Evolutionary conservation across 2,888 invertebrate genomes (phyloP).

Genomic region (Drosophila infuscata): DNA sequence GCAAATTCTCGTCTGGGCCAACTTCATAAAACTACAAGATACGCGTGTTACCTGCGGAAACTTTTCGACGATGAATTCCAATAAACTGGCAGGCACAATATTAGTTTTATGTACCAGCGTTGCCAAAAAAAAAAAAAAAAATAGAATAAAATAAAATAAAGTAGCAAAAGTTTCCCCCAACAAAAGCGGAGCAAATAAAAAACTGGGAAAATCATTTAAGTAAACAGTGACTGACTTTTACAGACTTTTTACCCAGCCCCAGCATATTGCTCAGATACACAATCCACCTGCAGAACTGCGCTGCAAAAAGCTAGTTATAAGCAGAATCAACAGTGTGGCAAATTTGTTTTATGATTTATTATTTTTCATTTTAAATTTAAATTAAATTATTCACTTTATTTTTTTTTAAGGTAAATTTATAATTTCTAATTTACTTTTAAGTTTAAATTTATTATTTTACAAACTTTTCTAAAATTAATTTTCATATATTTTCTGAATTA

Average conservation of each 20-base stretch:
- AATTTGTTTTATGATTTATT: background rate
- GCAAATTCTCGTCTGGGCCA: conserved; percentile 36
- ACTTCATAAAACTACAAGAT: conserved; percentile 76
- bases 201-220: conserved; percentile 76
- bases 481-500: background rate
- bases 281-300: conserved; percentile 18
- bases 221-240: conserved; percentile 75
- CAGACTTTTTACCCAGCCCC: conserved; percentile 55
- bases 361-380: background rate
- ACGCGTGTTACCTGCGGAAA: conserved; percentile 65
- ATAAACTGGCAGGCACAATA: conserved; percentile 74
- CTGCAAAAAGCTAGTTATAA: background rate
- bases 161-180: conserved; percentile 39
- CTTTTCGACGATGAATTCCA: conserved; percentile 65
- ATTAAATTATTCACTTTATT: background rate
- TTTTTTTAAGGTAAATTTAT: background rate
- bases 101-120: conserved; percentile 65
- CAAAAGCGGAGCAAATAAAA: conserved; percentile 56
- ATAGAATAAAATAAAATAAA: conserved; percentile 8
- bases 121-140: conserved; percentile 32
- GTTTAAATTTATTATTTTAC: background rate
- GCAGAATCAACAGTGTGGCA: background rate
- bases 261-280: conserved; percentile 27
- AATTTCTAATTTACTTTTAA: background rate
- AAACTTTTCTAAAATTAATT: background rate